Conservation (phyloP, 2,113 vertebrate species). For the Alouatta palliata region DNA sequence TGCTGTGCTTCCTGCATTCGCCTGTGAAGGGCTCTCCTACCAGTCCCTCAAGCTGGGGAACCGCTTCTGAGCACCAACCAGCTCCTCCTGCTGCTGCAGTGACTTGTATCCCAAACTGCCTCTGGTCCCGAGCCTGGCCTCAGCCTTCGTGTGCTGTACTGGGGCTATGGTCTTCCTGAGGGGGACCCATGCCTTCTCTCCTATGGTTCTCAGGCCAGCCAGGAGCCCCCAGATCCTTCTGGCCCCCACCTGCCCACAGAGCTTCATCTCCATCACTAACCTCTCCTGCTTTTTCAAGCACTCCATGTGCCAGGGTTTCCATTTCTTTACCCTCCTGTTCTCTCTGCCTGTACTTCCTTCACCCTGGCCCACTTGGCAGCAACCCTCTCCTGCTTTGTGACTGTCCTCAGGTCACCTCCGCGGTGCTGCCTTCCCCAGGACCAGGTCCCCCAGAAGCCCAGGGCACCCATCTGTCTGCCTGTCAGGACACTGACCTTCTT, state of each 20-base stretch:
- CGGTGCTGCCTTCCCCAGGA: neutral
- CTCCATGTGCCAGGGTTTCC: neutral
- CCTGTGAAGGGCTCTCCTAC: neutral
- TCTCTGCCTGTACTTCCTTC: neutral
- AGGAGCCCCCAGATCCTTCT: neutral
- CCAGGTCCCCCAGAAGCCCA: neutral
- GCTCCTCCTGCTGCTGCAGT: neutral
- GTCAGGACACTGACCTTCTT: neutral
- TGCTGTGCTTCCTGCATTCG: neutral
- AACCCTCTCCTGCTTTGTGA: neutral
- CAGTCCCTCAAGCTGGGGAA: neutral
- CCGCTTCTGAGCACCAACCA: no score
- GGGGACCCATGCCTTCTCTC: neutral
- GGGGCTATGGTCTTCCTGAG: neutral
- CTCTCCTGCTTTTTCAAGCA: neutral
- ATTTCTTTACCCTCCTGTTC: neutral
- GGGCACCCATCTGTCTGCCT: neutral
- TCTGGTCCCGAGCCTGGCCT: neutral
- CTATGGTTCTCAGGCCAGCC: neutral
- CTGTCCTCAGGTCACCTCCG: neutral
- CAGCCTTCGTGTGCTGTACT: rapidly evolving
- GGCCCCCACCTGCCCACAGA: neutral
- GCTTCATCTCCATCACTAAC: neutral
- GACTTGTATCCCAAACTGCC: neutral
- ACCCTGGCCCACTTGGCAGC: neutral